Percentiles rank a stretch among this genome's conserved stretches.
Conservation (phyloP, 2,888 invertebrate species). For the Philhelius pedissequus region DNA sequence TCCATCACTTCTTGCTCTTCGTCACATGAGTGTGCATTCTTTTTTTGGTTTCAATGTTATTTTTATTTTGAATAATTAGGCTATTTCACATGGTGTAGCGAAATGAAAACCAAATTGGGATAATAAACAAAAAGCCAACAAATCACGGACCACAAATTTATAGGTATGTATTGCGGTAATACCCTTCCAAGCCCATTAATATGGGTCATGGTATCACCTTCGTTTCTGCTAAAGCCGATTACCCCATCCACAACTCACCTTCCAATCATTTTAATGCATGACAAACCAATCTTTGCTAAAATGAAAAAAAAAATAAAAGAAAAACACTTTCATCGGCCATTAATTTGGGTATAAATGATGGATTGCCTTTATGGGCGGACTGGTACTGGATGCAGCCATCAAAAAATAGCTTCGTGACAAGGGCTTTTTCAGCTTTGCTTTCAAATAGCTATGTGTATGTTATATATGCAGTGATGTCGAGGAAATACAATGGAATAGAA, state of each 20-base stretch:
- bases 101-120: slow-evolving; percentile 32
- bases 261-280: slow-evolving; percentile 61
- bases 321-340: slow-evolving; percentile 59
- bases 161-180: not conserved
- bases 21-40: not conserved
- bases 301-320: no score
- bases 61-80: slow-evolving; percentile 47
- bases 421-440: slow-evolving; percentile 3
- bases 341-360: slow-evolving; percentile 60
- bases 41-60: not conserved
- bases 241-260: slow-evolving; percentile 29
- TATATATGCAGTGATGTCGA: not conserved
- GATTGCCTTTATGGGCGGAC: slow-evolving; percentile 18
- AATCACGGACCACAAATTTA: not conserved
- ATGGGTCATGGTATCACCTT: slow-evolving; percentile 49
- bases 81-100: slow-evolving; percentile 7
- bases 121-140: not conserved
- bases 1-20: not conserved
- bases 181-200: slow-evolving; percentile 30
- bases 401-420: not conserved
- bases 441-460: not conserved
- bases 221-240: slow-evolving; percentile 32
- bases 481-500: not conserved
- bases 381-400: not conserved
- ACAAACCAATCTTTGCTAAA: slow-evolving; percentile 35